Evolutionary conservation across 1,140 invertebrate species (phyloP).

Genomic region (Caerostris darwini): DNA sequence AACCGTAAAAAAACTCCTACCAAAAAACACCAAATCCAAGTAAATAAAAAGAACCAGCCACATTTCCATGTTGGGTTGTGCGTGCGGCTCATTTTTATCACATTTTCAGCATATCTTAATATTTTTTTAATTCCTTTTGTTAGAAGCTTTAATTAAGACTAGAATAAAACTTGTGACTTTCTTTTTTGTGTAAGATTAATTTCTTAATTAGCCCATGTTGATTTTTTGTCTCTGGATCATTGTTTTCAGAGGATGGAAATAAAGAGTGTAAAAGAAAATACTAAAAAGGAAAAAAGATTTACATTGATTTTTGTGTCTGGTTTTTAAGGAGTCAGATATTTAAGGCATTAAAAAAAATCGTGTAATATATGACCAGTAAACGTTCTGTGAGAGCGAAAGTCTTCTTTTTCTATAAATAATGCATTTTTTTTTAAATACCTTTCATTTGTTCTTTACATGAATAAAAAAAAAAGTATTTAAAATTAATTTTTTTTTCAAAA

Average conservation of each 20-base stretch:
- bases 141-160: slow-evolving; percentile 28
- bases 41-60: not conserved
- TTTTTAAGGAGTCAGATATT: slow-evolving; percentile 17
- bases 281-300: not conserved
- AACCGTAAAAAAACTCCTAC: too few species aligned
- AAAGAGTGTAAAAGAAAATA: too few species aligned
- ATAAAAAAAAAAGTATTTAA: too few species aligned
- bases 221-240: too few species aligned
- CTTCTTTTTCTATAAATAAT: too few species aligned
- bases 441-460: too few species aligned
- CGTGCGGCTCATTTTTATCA: not conserved
- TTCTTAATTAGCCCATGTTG: too few species aligned
- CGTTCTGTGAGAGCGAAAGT: not conserved
- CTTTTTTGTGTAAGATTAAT: not conserved
- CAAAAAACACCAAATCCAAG: not conserved
- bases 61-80: not conserved
- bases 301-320: slow-evolving; percentile 11
- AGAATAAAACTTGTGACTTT: not conserved
- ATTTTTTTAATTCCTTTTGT: slow-evolving; percentile 18
- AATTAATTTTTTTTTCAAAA: too few species aligned
- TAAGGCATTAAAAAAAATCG: not conserved
- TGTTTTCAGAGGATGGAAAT: too few species aligned
- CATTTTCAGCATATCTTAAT: not conserved
- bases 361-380: not conserved
- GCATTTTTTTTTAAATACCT: too few species aligned